Percentiles rank a stretch among this genome's conserved stretches.
phyloP scores from a whole-genome alignment of 2,113 vertebrate genomes.

The Hymenochirus boettgeri region DNA sequence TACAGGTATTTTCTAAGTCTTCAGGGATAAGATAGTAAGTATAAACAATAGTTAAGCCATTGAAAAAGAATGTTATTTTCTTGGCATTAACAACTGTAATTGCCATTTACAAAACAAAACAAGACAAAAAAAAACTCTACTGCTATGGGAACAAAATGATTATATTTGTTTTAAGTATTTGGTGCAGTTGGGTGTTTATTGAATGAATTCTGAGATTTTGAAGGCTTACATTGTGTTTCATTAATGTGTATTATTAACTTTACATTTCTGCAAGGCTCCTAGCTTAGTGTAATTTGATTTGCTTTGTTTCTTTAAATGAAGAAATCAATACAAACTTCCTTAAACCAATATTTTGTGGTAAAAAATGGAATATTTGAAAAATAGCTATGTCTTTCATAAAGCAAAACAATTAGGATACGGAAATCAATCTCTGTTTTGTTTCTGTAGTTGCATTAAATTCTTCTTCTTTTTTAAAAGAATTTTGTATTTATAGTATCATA shows the following conservation, averaged over 20 bases:
- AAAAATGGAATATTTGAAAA: background rate
- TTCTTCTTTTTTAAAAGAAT: too few relatives aligned
- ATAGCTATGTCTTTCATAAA: too few relatives aligned
- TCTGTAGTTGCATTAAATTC: background rate
- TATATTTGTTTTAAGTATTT: conserved; percentile 3
- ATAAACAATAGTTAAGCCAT: conserved; percentile 22
- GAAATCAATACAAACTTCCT: background rate
- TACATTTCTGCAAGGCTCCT: background rate
- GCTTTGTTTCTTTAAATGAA: conserved; percentile 3
- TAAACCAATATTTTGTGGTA: background rate
- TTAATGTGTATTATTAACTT: too few relatives aligned
- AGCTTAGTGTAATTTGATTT: conserved; percentile 3
- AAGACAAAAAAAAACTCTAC: background rate
- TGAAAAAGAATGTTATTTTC: conserved; percentile 6
- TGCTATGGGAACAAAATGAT: background rate
- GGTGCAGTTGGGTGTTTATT: background rate
- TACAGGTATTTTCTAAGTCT: background rate
- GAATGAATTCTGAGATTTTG: background rate
- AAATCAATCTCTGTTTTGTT: conserved; percentile 1
- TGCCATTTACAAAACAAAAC: conserved; percentile 8
- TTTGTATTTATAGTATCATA: too few relatives aligned
- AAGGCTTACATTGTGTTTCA: conserved; percentile 5
- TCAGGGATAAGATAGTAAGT: conserved; percentile 5
- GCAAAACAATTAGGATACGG: background rate
- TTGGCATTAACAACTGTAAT: conserved; percentile 1